Evolutionary conservation across 2,888 invertebrate genomes (phyloP).

Genomic region (Hirtodrosophila confusa): DNA sequence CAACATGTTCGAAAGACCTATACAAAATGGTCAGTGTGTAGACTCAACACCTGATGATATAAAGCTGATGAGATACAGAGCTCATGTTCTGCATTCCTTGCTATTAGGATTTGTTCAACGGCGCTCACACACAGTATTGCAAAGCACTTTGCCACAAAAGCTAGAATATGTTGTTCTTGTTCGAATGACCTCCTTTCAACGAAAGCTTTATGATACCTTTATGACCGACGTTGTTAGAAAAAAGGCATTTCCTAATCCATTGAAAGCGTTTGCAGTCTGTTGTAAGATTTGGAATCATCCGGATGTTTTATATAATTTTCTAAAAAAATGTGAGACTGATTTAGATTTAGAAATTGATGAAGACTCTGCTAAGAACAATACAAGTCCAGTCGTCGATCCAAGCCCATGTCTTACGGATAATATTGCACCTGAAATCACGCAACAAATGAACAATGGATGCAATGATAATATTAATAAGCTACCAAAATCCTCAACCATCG

Average conservation of each 20-base stretch:
- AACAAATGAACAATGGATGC: constrained; percentile 23
- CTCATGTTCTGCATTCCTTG: constrained; percentile 97
- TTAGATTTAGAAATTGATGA: constrained; percentile 92
- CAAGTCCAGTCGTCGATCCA: constrained; percentile 57
- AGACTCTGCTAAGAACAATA: constrained; percentile 81
- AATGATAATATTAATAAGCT: constrained; percentile 23
- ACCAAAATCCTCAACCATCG: constrained; percentile 36
- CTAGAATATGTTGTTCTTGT: constrained; percentile 97
- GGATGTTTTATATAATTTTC: constrained; percentile 94
- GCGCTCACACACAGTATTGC: constrained; percentile 96
- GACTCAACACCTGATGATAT: constrained; percentile 98
- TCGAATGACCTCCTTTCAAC: constrained; percentile 94
- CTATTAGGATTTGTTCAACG: constrained; percentile 98
- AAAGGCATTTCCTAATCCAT: constrained; percentile 95
- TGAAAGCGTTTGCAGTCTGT: constrained; percentile 99
- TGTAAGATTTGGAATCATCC: constrained; percentile 99
- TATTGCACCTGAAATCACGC: constrained; percentile 10
- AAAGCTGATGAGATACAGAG: constrained; percentile 96
- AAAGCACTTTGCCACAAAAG: constrained; percentile 96
- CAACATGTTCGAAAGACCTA: constrained; percentile 99
- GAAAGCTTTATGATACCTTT: constrained; percentile 95
- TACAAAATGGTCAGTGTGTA: constrained; percentile 98
- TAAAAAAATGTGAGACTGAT: constrained; percentile 91
- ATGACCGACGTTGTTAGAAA: constrained; percentile 96
- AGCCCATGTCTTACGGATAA: constrained; percentile 14